phyloP scores from a whole-genome alignment of 2,797 vertebrate species.

The Labeo calbasu region DNA sequence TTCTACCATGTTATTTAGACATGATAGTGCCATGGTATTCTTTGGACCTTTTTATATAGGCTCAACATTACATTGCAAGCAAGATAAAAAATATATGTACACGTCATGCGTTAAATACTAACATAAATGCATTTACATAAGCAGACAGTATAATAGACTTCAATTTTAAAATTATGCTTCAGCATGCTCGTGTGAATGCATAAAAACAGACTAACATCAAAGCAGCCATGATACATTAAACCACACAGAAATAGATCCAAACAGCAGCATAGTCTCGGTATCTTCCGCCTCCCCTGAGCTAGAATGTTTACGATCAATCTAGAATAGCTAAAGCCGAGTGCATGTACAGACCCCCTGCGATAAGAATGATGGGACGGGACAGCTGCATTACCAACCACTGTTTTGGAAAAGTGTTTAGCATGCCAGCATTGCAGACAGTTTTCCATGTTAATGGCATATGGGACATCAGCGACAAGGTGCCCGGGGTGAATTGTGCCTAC shows the following conservation, averaged over 20 bases:
- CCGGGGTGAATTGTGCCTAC: neutral
- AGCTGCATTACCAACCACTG: constrained; percentile 40
- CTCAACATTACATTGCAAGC: neutral
- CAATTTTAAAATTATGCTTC: neutral
- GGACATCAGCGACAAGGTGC: constrained; percentile 26
- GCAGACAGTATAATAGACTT: neutral
- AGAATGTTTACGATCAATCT: constrained; percentile 23
- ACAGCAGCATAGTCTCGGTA: neutral
- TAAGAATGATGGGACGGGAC: constrained; percentile 35
- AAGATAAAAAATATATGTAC: neutral
- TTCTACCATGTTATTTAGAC: neutral
- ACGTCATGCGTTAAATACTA: neutral
- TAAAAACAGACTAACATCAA: constrained; percentile 9
- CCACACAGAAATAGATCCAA: constrained; percentile 31
- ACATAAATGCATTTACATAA: neutral
- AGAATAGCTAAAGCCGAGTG: constrained; percentile 8
- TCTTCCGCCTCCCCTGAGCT: neutral
- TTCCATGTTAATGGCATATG: constrained; percentile 22
- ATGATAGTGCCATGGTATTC: neutral
- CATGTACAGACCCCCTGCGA: constrained; percentile 24
- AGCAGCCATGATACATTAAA: neutral
- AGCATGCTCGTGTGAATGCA: neutral
- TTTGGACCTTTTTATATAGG: neutral
- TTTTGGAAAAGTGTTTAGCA: constrained; percentile 53
- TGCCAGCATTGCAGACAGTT: constrained; percentile 43